Percentiles rank a stretch among this genome's conserved stretches.
phyloP scores from a whole-genome alignment of 2,797 vertebrate species.

The Dicrostonyx torquatus region DNA sequence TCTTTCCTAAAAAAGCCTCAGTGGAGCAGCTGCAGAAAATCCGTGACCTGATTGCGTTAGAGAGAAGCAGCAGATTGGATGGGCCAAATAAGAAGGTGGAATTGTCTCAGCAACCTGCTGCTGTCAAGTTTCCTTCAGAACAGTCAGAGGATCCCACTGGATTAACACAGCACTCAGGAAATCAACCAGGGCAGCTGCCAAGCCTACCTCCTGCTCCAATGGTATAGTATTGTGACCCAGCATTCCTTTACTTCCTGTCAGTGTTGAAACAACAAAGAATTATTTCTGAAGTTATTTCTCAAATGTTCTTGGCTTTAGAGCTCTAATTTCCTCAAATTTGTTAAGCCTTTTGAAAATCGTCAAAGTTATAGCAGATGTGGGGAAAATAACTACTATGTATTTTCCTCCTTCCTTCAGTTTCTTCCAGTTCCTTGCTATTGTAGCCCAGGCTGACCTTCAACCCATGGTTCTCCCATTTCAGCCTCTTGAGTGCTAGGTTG shows the following conservation, averaged over 20 bases:
- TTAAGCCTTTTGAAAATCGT: not conserved
- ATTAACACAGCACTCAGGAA: constrained; percentile 28
- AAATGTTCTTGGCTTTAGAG: constrained; percentile 13
- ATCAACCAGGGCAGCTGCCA: constrained; percentile 41
- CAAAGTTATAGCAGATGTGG: not conserved
- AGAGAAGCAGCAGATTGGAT: constrained; percentile 90
- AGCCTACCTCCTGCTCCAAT: constrained; percentile 58
- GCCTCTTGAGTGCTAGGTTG: not conserved
- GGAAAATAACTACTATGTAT: not conserved
- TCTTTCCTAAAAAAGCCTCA: constrained; percentile 94
- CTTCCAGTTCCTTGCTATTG: not conserved
- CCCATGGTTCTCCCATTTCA: not conserved
- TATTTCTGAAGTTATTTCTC: constrained; percentile 5
- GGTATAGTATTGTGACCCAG: constrained; percentile 84
- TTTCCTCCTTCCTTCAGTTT: not conserved
- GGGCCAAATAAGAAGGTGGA: constrained; percentile 76
- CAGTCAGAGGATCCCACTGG: constrained; percentile 46
- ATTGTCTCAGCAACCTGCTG: constrained; percentile 70
- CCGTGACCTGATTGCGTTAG: constrained; percentile 92
- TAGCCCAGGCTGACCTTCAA: not conserved
- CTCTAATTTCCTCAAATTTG: not conserved
- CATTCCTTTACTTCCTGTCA: not conserved
- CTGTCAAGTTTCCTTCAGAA: constrained; percentile 5
- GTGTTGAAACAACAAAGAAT: constrained; percentile 25
- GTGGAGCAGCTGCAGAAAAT: constrained; percentile 92